Percentiles rank a stretch among this genome's conserved stretches.
These are phyloP conservation scores for Vannuccia rotundouncinata DNA, from an alignment of 2,888 invertebrate species.

Conservation along the genomic window DNA sequence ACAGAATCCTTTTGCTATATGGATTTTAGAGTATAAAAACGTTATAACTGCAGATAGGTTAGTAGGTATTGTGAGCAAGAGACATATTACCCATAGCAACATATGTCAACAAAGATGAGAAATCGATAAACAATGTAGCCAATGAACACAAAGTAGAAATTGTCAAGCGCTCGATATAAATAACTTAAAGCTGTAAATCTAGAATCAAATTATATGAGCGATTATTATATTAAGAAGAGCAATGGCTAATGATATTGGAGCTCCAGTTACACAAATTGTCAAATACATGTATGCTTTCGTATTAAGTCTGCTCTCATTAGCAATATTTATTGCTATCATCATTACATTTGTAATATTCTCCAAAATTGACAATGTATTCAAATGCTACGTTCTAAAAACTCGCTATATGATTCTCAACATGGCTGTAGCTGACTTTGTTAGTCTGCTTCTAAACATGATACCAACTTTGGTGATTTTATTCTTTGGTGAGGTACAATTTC, in stretches of 20 bases:
- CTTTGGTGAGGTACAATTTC: background rate
- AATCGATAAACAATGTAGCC: background rate
- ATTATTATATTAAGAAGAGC: background rate
- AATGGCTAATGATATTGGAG: background rate
- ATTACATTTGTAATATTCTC: background rate
- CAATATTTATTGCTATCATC: background rate
- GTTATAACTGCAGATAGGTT: too few relatives aligned
- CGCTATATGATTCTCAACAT: background rate
- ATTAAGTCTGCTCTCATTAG: background rate
- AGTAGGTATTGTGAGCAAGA: background rate
- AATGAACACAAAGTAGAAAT: background rate
- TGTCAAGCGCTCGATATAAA: too few relatives aligned
- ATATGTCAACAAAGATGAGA: background rate
- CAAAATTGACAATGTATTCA: background rate
- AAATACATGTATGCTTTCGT: constrained; percentile 1
- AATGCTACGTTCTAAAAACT: background rate
- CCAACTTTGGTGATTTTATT: background rate
- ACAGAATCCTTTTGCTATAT: too few relatives aligned
- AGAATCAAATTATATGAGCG: background rate
- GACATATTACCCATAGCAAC: background rate
- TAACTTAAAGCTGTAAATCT: background rate
- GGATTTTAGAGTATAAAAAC: too few relatives aligned
- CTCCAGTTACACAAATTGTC: background rate
- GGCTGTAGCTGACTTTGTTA: constrained; percentile 3
- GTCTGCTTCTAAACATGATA: background rate